These are phyloP conservation scores for Tamandua tetradactyla DNA, from an alignment of 2,797 vertebrate genomes.

Conservation along the genomic window DNA sequence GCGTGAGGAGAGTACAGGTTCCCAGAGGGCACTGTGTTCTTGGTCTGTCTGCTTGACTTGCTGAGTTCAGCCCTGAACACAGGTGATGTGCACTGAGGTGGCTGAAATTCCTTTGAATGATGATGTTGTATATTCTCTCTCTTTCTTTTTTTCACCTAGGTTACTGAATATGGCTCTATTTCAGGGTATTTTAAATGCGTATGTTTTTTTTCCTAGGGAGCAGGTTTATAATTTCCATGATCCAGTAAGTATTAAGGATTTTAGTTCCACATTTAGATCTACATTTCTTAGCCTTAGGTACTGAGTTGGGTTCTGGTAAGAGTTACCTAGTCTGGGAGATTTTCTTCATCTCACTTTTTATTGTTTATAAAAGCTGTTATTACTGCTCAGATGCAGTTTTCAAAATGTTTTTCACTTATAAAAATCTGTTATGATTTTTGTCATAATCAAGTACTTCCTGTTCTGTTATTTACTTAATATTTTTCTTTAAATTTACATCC, in stretches of 20 bases:
- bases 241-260: background rate
- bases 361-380: background rate
- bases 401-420: background rate
- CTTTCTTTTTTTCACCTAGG: too few species aligned
- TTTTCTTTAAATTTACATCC: background rate
- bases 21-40: background rate
- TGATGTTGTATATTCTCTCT: background rate
- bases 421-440: slow-evolving; percentile 9
- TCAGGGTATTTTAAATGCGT: background rate
- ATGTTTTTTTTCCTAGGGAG: background rate
- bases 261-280: background rate
- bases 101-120: background rate
- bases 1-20: background rate
- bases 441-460: background rate
- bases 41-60: background rate
- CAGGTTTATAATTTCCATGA: background rate
- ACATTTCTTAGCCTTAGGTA: background rate
- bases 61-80: background rate
- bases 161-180: background rate
- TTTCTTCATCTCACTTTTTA: background rate
- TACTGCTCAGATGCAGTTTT: slow-evolving; percentile 35
- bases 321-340: background rate
- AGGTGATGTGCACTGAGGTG: background rate
- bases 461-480: background rate
- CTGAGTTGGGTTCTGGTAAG: background rate